A percentile compares a stretch with the other conserved stretches of the same genome.
Evolutionary conservation across 2,888 invertebrate genomes (phyloP).

Genomic region (Dicranocentrus wangi): DNA sequence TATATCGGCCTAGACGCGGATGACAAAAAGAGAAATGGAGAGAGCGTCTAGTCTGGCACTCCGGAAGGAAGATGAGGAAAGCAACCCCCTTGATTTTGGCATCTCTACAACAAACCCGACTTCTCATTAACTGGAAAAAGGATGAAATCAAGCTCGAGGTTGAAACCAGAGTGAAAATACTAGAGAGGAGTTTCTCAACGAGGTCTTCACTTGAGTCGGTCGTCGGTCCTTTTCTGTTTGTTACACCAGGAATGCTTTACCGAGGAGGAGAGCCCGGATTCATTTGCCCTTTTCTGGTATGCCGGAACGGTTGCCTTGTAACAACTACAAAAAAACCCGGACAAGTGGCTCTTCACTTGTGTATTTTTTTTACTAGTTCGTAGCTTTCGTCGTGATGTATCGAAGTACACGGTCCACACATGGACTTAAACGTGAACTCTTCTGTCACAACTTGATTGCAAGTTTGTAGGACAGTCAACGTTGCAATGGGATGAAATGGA

Average conservation of each 20-base stretch:
- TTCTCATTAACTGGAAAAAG: constrained; percentile 58
- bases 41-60: constrained; percentile 13
- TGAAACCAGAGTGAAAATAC: constrained; percentile 30
- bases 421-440: no score
- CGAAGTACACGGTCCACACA: no score
- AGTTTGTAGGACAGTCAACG: no score
- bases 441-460: no score
- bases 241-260: constrained; percentile 30
- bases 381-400: background rate
- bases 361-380: background rate
- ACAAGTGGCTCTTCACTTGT: background rate
- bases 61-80: constrained; percentile 42
- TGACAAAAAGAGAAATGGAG: constrained; percentile 23
- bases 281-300: constrained; percentile 35
- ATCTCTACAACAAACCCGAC: constrained; percentile 32
- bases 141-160: constrained; percentile 47
- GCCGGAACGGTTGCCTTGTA: constrained; percentile 19
- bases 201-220: constrained; percentile 51
- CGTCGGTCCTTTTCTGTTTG: constrained; percentile 40
- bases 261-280: background rate
- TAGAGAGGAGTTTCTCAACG: constrained; percentile 41
- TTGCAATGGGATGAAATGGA: no score
- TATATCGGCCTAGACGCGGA: no score
- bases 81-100: constrained; percentile 52
- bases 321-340: background rate